These are phyloP conservation scores for Chunga burmeisteri DNA, from an alignment of 2,113 vertebrate genomes.

Conservation along the genomic window DNA sequence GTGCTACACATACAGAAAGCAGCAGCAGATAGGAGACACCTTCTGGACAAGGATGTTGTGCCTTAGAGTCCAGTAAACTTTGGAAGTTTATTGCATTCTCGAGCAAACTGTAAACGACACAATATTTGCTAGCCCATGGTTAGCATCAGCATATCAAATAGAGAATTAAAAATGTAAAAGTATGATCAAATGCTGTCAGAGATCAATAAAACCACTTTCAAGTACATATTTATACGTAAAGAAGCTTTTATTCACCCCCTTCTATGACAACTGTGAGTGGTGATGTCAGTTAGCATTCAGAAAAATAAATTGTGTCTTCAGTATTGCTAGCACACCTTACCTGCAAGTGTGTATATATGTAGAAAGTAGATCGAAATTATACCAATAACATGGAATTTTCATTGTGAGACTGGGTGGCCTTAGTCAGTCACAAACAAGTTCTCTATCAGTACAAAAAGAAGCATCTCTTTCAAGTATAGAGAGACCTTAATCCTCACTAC, in stretches of 20 bases:
- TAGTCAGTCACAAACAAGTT: background rate
- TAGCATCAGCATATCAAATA: background rate
- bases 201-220: background rate
- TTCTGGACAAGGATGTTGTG: background rate
- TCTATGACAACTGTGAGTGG: background rate
- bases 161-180: background rate
- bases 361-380: background rate
- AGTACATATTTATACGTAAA: background rate
- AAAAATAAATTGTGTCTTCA: background rate
- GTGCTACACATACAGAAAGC: background rate
- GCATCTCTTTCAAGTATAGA: background rate
- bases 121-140: background rate
- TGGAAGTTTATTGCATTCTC: background rate
- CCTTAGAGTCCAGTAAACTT: background rate
- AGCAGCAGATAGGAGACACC: background rate
- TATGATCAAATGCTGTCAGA: background rate
- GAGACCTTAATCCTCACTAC: background rate
- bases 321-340: background rate
- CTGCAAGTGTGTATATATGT: background rate
- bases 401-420: background rate
- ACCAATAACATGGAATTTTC: background rate
- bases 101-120: background rate
- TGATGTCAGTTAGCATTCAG: background rate
- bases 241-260: background rate
- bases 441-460: background rate